Percentiles rank a stretch among this genome's conserved stretches.
Evolutionary conservation across 2,797 vertebrate genomes (phyloP).

Genomic region (Pyrocephalus nanus): DNA sequence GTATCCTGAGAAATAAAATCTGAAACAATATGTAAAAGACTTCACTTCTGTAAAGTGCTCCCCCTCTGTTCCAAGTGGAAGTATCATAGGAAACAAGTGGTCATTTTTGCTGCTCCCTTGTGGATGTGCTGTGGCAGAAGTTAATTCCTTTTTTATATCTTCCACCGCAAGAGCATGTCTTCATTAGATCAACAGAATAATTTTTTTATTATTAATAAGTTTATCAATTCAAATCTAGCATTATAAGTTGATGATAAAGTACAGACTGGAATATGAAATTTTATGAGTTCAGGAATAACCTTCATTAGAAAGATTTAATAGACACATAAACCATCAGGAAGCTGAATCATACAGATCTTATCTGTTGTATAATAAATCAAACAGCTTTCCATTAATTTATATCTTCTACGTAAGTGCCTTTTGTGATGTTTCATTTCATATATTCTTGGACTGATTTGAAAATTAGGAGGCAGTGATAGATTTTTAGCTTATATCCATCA

Average conservation of each 20-base stretch:
- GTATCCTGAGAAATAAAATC: background rate
- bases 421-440: slow-evolving; percentile 49
- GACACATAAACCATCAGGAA: slow-evolving; percentile 20
- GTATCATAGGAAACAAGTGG: background rate
- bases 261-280: background rate
- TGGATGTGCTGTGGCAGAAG: background rate
- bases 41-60: background rate
- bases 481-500: slow-evolving; percentile 52
- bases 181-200: background rate
- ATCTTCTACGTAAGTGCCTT: background rate
- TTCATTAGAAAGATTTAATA: slow-evolving; percentile 32
- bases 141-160: background rate
- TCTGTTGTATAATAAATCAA: slow-evolving; percentile 65
- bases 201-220: slow-evolving; percentile 22
- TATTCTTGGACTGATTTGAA: slow-evolving; percentile 42
- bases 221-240: slow-evolving; percentile 5
- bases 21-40: background rate
- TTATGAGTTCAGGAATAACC: slow-evolving; percentile 41
- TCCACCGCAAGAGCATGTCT: background rate
- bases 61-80: background rate
- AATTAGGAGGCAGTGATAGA: slow-evolving; percentile 64
- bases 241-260: background rate
- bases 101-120: background rate
- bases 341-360: slow-evolving; percentile 30
- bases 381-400: background rate